Base-by-base conservation (phyloP, 2,797 vertebrate species). In the Pagetopsis macropterus region DNA sequence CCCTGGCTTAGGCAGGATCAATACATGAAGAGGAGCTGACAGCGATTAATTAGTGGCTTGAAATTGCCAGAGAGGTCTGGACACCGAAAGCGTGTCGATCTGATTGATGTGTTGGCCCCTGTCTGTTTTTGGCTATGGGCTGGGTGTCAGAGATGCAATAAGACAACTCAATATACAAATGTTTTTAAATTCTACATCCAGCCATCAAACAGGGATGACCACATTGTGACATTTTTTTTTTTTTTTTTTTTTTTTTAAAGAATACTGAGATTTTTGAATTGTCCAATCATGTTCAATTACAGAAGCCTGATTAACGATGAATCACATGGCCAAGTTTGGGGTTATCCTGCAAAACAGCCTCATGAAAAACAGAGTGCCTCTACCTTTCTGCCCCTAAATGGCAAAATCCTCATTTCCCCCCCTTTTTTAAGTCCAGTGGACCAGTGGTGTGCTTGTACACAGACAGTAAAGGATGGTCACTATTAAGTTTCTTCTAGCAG, bases 51-150 rank as follows among this genome's bases (percentile, higher is more conserved):
- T 83, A 84, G 65, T 43, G 40, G 31, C 56, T 49, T 70, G 72
- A 81, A 84, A 84, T 65, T 73, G 82, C 51, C 74, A 78, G 59
- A 55, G 59, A 82, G 68, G 50, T 73, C 71, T 79, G 72, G 66
- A 82, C 65, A 74, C 31, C 23, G 60, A 66, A 57, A 69, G 62
- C 79, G 68, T 74, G 63, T 77, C 78, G 79, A 8, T 51, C 62
- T 85, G 87, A 84, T 72, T 73, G 82, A 92, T 89, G 51, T 43
- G 61, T 65, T 76, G 59, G 66, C 50, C 31, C 70, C 51, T 44
- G 51, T 66, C 51, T 13, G 3, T 27, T 49, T 37, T 50, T 82
- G 77, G 69, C 60, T 61, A 52, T 51, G 7, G 23, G 37, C 49
- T 69, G 16, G 8, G 48, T 65, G 54, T 69, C 70, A 76, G 64